These are phyloP conservation scores for Enchytraeus crypticus DNA, from an alignment of 2,888 invertebrate genomes.

Conservation along the genomic window DNA sequence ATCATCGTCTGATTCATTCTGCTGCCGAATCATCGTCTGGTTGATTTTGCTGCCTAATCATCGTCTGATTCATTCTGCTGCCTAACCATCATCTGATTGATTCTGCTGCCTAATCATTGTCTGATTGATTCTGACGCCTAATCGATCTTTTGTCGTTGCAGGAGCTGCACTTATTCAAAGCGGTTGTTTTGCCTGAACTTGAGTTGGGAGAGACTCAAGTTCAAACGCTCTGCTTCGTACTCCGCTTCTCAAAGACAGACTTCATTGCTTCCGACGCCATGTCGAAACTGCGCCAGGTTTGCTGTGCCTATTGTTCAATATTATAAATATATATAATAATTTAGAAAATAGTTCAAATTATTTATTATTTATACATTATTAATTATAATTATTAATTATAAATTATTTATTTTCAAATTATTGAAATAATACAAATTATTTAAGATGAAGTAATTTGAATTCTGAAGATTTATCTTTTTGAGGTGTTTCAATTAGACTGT, in stretches of 20 bases:
- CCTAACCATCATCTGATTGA: too few relatives aligned
- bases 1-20: too few relatives aligned
- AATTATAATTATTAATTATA: not conserved
- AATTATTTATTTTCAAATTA: not conserved
- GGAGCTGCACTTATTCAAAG: conserved; percentile 86
- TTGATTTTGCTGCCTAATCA: too few relatives aligned
- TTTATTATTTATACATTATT: not conserved
- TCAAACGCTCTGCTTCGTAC: conserved; percentile 68
- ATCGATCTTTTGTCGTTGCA: conserved; percentile 51
- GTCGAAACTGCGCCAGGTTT: conserved; percentile 82
- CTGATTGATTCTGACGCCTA: too few relatives aligned
- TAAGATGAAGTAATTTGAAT: too few relatives aligned
- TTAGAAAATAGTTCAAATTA: not conserved
- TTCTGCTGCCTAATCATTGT: too few relatives aligned
- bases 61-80: too few relatives aligned
- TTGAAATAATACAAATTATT: too few relatives aligned
- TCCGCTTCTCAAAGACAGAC: conserved; percentile 72
- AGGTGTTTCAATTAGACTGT: too few relatives aligned
- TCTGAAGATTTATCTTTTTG: too few relatives aligned
- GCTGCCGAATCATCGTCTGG: too few relatives aligned
- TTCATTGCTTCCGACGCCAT: conserved; percentile 93
- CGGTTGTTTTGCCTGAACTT: conserved; percentile 80
- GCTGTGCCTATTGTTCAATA: not conserved
- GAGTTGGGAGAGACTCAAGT: conserved; percentile 61
- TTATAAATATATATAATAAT: not conserved